Percentiles rank a stretch among this genome's conserved stretches.
Conservation (phyloP, 2,113 vertebrate species). For the Passer montanus region DNA sequence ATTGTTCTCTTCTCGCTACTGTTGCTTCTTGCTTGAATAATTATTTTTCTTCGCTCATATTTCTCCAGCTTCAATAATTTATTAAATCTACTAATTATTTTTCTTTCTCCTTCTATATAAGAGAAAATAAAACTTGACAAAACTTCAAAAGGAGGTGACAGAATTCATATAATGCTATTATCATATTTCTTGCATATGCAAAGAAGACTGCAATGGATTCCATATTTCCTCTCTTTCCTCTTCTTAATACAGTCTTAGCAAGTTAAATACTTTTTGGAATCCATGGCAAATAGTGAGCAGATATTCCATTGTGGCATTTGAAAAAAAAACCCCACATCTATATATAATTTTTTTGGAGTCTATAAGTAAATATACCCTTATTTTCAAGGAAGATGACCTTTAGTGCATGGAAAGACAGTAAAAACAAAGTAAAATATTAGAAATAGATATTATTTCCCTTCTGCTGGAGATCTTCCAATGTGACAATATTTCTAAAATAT, state of each 20-base stretch:
- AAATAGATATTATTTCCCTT: not conserved
- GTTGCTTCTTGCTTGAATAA: not conserved
- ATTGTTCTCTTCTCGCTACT: not conserved
- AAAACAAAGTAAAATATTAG: not conserved
- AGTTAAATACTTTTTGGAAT: not conserved
- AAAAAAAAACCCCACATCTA: rapidly evolving
- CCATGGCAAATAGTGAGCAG: not conserved
- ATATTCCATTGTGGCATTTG: not conserved
- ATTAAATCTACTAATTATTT: not conserved
- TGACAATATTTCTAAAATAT: not conserved
- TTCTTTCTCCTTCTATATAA: not conserved
- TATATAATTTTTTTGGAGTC: not conserved
- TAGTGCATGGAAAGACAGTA: not conserved
- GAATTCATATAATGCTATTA: not conserved
- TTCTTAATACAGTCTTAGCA: not conserved
- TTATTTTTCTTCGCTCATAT: not conserved
- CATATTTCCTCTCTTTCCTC: not conserved
- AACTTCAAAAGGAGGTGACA: not conserved
- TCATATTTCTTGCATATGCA: not conserved
- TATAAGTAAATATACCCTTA: not conserved
- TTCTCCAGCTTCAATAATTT: not conserved
- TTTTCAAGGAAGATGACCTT: not conserved
- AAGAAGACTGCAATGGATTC: not conserved
- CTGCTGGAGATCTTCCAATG: not conserved
- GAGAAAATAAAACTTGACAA: not conserved